These are phyloP conservation scores for Alloscopus bannaensis DNA, from an alignment of 2,888 invertebrate species.

Conservation along the genomic window DNA sequence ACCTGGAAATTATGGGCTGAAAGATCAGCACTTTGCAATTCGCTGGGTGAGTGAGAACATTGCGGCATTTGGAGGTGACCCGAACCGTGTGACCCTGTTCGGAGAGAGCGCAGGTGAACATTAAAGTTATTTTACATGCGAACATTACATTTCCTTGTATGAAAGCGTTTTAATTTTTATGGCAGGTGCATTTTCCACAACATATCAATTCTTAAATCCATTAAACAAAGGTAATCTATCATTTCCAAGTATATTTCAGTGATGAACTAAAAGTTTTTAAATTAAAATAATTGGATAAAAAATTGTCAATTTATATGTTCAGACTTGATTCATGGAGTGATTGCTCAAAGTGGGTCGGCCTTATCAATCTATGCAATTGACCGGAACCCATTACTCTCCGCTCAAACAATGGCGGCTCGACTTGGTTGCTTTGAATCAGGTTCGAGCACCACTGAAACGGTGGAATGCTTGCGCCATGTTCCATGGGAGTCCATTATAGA, in stretches of 20 bases:
- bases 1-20: conserved; percentile 59
- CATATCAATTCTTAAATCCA: conserved; percentile 30
- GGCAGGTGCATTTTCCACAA: conserved; percentile 30
- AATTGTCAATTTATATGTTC: not conserved
- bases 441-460: not conserved
- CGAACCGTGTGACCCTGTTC: conserved; percentile 28
- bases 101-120: not conserved
- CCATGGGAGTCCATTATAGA: conserved; percentile 14
- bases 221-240: conserved; percentile 34
- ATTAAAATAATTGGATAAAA: not conserved
- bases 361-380: conserved; percentile 16
- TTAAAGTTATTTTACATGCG: too few relatives aligned
- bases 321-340: conserved; percentile 31
- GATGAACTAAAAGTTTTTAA: not conserved
- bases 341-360: conserved; percentile 45
- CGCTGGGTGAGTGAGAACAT: conserved; percentile 51
- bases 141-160: not conserved
- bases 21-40: conserved; percentile 36
- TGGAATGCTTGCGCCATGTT: conserved; percentile 11
- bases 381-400: conserved; percentile 10
- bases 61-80: conserved; percentile 28
- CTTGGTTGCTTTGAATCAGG: conserved; percentile 10
- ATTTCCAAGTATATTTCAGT: too few relatives aligned
- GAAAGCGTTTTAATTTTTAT: not conserved
- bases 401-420: conserved; percentile 11